Conservation (phyloP, 2,113 vertebrate species). For the Cephalopterus ornatus region DNA sequence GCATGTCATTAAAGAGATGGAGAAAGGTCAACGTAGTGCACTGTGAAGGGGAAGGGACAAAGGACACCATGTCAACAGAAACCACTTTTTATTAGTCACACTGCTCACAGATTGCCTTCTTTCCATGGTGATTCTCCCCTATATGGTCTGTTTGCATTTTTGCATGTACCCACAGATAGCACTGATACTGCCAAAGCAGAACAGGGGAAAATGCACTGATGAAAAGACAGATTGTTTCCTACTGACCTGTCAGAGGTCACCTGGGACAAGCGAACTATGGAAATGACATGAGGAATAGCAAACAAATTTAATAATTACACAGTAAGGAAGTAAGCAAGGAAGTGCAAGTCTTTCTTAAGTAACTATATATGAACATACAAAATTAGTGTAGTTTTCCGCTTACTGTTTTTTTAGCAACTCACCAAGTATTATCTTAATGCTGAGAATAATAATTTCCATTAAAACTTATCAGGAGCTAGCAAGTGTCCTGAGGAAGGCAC, state of each 20-base stretch:
- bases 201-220: neutral
- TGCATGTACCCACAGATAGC: accelerated
- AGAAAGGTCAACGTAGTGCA: neutral
- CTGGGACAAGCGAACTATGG: neutral
- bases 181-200: neutral
- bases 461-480: neutral
- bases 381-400: neutral
- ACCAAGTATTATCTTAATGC: neutral
- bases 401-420: neutral
- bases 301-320: neutral
- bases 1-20: neutral
- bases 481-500: neutral
- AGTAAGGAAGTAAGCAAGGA: neutral
- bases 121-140: neutral
- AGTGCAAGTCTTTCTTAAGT: neutral
- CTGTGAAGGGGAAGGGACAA: neutral
- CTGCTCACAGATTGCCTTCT: neutral
- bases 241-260: neutral
- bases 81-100: neutral
- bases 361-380: neutral
- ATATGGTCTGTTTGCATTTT: neutral
- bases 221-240: neutral
- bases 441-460: neutral
- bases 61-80: neutral
- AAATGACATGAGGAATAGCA: neutral